A percentile compares a stretch with the other conserved stretches of the same genome.
These are phyloP conservation scores for Darevskia mixta DNA, from an alignment of 2,797 vertebrate genomes.

Conservation along the genomic window DNA sequence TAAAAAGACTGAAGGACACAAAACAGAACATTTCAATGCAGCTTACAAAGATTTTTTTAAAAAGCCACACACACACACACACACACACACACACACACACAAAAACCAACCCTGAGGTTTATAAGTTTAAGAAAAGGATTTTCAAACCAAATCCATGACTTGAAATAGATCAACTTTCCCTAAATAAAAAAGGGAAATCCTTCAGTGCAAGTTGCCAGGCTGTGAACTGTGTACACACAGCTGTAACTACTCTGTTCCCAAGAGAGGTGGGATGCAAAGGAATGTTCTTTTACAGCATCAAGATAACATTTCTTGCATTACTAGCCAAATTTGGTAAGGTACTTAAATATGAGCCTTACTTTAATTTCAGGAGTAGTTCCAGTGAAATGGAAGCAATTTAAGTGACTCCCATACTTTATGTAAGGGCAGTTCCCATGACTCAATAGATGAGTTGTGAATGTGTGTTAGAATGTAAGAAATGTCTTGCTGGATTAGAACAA, in stretches of 20 bases:
- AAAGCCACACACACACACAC: no score
- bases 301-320: conserved; percentile 13
- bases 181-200: background rate
- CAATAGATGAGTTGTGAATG: background rate
- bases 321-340: conserved; percentile 10
- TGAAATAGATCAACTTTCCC: conserved; percentile 31
- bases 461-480: background rate
- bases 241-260: background rate
- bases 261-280: background rate
- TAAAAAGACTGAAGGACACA: conserved; percentile 18
- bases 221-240: background rate
- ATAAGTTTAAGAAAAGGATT: conserved; percentile 10
- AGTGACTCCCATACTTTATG: background rate
- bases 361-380: background rate
- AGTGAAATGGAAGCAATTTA: conserved; percentile 8
- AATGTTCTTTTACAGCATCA: background rate
- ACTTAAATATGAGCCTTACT: conserved; percentile 29
- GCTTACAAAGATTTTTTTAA: background rate
- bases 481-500: background rate
- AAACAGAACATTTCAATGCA: background rate
- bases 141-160: conserved; percentile 35
- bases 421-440: background rate
- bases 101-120: background rate
- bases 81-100: no score
- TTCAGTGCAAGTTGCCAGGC: background rate